Conservation (phyloP, 2,888 invertebrate species). For the Neoitamus cyanurus region DNA sequence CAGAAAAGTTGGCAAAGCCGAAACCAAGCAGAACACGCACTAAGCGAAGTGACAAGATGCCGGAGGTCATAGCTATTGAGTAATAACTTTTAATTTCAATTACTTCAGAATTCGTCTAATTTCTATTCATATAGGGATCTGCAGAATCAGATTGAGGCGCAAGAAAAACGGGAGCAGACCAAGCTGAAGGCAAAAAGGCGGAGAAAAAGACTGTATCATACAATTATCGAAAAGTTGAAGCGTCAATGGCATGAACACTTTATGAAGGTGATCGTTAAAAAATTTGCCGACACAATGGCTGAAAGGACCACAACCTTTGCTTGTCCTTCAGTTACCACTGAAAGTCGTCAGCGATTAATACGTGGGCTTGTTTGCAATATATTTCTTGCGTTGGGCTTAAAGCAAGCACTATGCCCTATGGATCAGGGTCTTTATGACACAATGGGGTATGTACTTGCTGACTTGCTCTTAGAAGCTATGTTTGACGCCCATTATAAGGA, state of each 20-base stretch:
- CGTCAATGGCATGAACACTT: constrained; percentile 19
- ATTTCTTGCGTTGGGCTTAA: constrained; percentile 11
- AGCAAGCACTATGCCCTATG: background rate
- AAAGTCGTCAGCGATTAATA: background rate
- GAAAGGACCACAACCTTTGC: background rate
- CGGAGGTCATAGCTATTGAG: constrained; percentile 54
- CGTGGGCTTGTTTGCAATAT: constrained; percentile 27
- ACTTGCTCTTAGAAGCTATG: constrained; percentile 21
- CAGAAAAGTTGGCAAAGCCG: constrained; percentile 58
- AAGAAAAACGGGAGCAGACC: background rate
- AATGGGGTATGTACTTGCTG: constrained; percentile 13
- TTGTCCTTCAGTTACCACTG: background rate
- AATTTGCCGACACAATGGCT: constrained; percentile 23
- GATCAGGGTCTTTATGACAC: background rate
- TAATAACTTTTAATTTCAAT: constrained; percentile 36
- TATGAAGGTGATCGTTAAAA: constrained; percentile 13
- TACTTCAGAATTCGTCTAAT: background rate
- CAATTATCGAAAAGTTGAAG: constrained; percentile 23
- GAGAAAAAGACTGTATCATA: background rate
- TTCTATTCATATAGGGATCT: background rate
- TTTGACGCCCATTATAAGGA: background rate
- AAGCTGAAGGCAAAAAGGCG: background rate
- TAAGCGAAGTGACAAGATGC: constrained; percentile 53
- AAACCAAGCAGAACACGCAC: constrained; percentile 57
- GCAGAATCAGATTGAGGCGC: background rate